Evolutionary conservation across 2,888 invertebrate species (phyloP).

Genomic region (Perdita meconis): DNA sequence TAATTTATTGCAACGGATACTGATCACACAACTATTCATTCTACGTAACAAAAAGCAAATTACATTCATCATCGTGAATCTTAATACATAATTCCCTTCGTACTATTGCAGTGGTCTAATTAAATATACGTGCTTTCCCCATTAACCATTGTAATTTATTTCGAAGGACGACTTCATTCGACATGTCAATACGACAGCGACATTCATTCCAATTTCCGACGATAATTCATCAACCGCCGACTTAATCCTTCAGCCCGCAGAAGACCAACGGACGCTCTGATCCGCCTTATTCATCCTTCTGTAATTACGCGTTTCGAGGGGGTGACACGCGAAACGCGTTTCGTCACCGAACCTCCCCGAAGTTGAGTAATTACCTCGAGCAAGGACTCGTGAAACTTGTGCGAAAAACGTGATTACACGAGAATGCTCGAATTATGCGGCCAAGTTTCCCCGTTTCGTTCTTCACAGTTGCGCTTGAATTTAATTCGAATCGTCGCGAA

Average conservation of each 20-base stretch:
- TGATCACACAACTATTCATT: too few relatives aligned
- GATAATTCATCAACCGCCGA: slow-evolving; percentile 1
- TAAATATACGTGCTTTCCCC: neutral
- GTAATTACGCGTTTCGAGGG: neutral
- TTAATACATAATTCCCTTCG: too few relatives aligned
- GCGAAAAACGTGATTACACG: neutral
- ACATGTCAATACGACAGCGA: neutral
- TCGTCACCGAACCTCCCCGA: neutral
- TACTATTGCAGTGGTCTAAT: too few relatives aligned
- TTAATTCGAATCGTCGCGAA: too few relatives aligned
- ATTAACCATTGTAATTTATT: neutral
- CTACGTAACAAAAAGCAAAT: too few relatives aligned
- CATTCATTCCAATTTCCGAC: neutral
- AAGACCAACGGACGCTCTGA: slow-evolving; percentile 1
- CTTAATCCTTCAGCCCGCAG: neutral
- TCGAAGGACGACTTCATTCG: neutral
- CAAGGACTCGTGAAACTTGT: neutral
- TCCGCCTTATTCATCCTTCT: slow-evolving; percentile 5
- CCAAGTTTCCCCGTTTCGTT: neutral
- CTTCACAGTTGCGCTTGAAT: neutral
- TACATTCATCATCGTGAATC: too few relatives aligned
- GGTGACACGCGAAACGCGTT: slow-evolving; percentile 3
- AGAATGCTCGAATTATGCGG: neutral
- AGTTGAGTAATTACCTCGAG: slow-evolving; percentile 8
- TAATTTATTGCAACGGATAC: too few relatives aligned